These are phyloP conservation scores for Aphodius sticticus DNA, from an alignment of 2,888 invertebrate genomes.

Conservation along the genomic window DNA sequence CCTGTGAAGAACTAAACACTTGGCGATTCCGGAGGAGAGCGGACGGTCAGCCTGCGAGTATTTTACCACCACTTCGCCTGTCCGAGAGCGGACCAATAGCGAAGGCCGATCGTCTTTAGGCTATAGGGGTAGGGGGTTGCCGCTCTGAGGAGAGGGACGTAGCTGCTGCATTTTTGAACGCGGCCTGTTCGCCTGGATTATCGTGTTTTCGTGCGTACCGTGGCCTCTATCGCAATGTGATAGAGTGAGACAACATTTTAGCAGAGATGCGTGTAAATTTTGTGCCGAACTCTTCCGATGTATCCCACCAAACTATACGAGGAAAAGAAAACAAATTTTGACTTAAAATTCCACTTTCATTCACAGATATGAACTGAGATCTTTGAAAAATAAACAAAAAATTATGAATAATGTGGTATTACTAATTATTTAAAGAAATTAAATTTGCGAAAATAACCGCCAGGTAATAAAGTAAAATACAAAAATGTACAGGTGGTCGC, in stretches of 20 bases:
- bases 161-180: constrained; percentile 60
- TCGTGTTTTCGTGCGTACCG: constrained; percentile 35
- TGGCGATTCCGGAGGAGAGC: constrained; percentile 55
- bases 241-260: constrained; percentile 13
- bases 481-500: too few relatives aligned
- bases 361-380: too few relatives aligned
- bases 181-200: constrained; percentile 42
- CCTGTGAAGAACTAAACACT: constrained; percentile 28
- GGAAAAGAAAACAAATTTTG: background rate
- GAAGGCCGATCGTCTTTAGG: constrained; percentile 46
- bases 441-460: too few relatives aligned
- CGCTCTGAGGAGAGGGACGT: constrained; percentile 49
- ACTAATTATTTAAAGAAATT: too few relatives aligned
- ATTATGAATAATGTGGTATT: too few relatives aligned
- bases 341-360: too few relatives aligned
- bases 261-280: constrained; percentile 27
- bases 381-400: too few relatives aligned
- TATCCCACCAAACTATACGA: background rate
- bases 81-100: constrained; percentile 57
- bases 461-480: too few relatives aligned
- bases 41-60: constrained; percentile 52
- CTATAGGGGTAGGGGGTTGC: constrained; percentile 26
- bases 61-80: constrained; percentile 56
- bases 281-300: background rate
- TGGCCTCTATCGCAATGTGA: background rate